Percentiles rank a stretch among this genome's conserved stretches.
Evolutionary conservation across 2,797 vertebrate species (phyloP).

Genomic region (Gallirallus australis): DNA sequence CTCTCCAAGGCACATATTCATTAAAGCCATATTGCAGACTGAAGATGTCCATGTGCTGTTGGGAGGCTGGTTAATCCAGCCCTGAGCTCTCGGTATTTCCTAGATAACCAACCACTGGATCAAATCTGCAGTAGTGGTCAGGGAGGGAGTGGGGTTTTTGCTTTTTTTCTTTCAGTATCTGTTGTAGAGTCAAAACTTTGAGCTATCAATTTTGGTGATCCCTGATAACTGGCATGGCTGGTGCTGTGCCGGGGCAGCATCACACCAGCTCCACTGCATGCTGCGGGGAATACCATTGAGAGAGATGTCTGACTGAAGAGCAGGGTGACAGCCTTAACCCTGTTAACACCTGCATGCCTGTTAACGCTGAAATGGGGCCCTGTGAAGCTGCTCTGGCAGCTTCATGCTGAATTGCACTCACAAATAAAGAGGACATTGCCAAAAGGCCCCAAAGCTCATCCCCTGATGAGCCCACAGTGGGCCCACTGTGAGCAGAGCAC

Average conservation of each 20-base stretch:
- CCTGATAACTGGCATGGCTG: neutral
- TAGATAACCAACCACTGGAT: neutral
- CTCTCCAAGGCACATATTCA: neutral
- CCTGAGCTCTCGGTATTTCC: neutral
- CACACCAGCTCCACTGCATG: neutral
- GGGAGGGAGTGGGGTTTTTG: neutral
- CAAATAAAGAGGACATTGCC: neutral
- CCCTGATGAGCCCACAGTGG: neutral
- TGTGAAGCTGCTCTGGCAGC: neutral
- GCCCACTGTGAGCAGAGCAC: accelerated
- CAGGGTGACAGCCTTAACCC: neutral
- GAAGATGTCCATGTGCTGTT: neutral
- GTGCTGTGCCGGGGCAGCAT: neutral
- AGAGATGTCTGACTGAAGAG: neutral
- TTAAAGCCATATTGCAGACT: neutral
- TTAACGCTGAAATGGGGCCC: neutral
- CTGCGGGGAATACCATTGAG: neutral
- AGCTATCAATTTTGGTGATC: neutral
- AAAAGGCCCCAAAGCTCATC: neutral
- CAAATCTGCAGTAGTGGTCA: neutral
- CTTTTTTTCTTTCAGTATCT: neutral
- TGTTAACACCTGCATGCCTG: neutral
- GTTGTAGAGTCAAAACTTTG: neutral
- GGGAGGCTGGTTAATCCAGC: neutral
- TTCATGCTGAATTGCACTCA: neutral